Evolutionary conservation across 2,797 vertebrate genomes (phyloP), one percentile per base, ranked within the genome.

Genomic region (Pangasius mekongensis): DNA sequence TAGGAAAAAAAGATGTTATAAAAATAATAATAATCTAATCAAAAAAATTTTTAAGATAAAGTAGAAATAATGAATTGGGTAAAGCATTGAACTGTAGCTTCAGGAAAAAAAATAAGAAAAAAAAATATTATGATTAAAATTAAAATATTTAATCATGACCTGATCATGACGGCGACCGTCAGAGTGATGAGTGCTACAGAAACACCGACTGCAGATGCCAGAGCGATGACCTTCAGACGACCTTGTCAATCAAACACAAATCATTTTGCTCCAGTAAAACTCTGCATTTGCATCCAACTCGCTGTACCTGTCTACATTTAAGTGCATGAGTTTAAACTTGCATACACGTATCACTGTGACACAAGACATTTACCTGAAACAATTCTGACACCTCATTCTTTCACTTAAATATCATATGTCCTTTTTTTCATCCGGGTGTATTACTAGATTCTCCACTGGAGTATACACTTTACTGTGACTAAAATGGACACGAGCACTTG

Each of bases 111-210:
- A 3, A 1, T 3, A 39, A 39, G 18, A 54, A 0, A n/a, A 58
- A 58, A 22, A 43, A 14, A 60, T 16, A 85, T 7, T 54, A 0
- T 0, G 18, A 24, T 18, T 84, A 33, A 56, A 71, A 58, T 7
- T 1, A 4, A 11, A 18, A 30, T 1, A 36, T 64, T 0, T 14
- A 33, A 64, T 49, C 20, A 9, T 49, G 39, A 93, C 96, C 96
- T 97, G 92, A 97, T 96, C 96, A 97, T 96, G 67, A 97, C 92
- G 71, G 95, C 94, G 91, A 96, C 95, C 0, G 96, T 96, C 49
- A 97, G 92, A 39, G 94, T 95, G 93, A 96, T 96, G 91, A 96
- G 95, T 14, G 92, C 95, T 10, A 95, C 94, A 85, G 95, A 96
- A 90, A 96, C 96, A 1, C 95, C 95, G 71, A 96, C 94, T 1